Conservation (phyloP, 2,888 invertebrate genomes). For the Panopea generosa region DNA sequence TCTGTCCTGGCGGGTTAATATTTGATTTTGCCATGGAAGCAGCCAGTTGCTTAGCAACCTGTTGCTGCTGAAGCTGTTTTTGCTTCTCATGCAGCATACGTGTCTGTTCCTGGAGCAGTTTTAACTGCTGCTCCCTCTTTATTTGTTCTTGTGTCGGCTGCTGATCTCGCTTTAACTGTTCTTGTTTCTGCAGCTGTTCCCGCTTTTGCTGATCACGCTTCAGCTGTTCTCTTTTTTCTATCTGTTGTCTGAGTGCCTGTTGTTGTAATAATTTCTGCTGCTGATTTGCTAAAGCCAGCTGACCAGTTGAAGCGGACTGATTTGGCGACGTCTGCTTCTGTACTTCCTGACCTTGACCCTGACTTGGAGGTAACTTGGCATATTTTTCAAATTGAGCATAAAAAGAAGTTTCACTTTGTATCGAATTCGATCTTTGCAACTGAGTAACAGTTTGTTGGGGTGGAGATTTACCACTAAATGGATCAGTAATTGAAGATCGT, state of each 20-base stretch:
- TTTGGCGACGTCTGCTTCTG: conserved; percentile 16
- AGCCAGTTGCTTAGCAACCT: conserved; percentile 15
- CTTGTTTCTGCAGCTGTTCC: conserved; percentile 6
- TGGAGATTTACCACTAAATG: conserved; percentile 13
- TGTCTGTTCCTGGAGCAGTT: conserved; percentile 17
- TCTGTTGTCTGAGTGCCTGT: conserved; percentile 7
- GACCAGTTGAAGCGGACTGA: neutral
- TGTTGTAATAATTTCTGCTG: conserved; percentile 15
- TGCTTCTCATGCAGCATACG: neutral
- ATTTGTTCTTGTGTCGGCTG: neutral
- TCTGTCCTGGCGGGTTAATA: neutral
- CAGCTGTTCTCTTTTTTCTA: conserved; percentile 11
- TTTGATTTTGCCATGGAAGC: neutral
- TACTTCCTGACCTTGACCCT: neutral
- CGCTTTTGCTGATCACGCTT: neutral
- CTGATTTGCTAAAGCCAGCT: neutral
- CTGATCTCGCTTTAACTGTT: conserved; percentile 13
- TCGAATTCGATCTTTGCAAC: conserved; percentile 37
- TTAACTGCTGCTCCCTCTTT: conserved; percentile 17
- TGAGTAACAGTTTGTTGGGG: conserved; percentile 20
- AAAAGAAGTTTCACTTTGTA: conserved; percentile 31
- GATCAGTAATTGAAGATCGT: conserved; percentile 54
- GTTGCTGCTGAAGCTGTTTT: conserved; percentile 16
- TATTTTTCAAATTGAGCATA: conserved; percentile 70
- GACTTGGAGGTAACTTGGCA: conserved; percentile 21